Percentiles rank a stretch among this genome's conserved stretches.
Conservation (phyloP, 2,888 invertebrate genomes). For the Drosophila formosana region DNA sequence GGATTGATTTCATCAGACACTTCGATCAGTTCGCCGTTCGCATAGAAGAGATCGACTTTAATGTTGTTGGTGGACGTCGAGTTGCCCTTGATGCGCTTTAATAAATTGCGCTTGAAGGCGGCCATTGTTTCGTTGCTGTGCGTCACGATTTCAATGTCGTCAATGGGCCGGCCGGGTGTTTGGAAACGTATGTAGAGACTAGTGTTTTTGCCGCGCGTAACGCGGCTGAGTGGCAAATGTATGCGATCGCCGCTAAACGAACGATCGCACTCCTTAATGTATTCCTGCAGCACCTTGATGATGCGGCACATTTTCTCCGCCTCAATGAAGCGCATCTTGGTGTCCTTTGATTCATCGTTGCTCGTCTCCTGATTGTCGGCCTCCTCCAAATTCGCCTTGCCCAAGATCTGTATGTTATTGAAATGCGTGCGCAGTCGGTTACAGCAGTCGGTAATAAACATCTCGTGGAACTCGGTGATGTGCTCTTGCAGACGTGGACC, state of each 20-base stretch:
- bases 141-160: slow-evolving; percentile 96
- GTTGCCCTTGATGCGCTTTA: slow-evolving; percentile 86
- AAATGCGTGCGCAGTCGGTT: slow-evolving; percentile 94
- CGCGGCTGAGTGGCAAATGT: slow-evolving; percentile 93
- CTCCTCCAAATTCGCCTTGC: slow-evolving; percentile 75
- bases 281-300: slow-evolving; percentile 97
- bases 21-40: slow-evolving; percentile 95
- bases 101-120: slow-evolving; percentile 91
- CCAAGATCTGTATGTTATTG: slow-evolving; percentile 89
- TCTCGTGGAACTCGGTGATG: slow-evolving; percentile 94
- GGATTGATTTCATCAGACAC: slow-evolving; percentile 94
- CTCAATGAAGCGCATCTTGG: slow-evolving; percentile 86
- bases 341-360: slow-evolving; percentile 81
- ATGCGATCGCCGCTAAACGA: slow-evolving; percentile 94
- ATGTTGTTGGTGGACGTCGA: slow-evolving; percentile 90
- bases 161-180: slow-evolving; percentile 93
- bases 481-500: slow-evolving; percentile 93
- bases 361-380: slow-evolving; percentile 60
- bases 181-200: slow-evolving; percentile 94
- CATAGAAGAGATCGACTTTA: slow-evolving; percentile 93
- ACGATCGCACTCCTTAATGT: slow-evolving; percentile 97
- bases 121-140: slow-evolving; percentile 97
- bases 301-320: slow-evolving; percentile 96
- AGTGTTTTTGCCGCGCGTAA: slow-evolving; percentile 95
- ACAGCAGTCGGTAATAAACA: slow-evolving; percentile 96